Evolutionary conservation across 2,888 invertebrate species (phyloP).

Genomic region (Chaitophorus viminalis): DNA sequence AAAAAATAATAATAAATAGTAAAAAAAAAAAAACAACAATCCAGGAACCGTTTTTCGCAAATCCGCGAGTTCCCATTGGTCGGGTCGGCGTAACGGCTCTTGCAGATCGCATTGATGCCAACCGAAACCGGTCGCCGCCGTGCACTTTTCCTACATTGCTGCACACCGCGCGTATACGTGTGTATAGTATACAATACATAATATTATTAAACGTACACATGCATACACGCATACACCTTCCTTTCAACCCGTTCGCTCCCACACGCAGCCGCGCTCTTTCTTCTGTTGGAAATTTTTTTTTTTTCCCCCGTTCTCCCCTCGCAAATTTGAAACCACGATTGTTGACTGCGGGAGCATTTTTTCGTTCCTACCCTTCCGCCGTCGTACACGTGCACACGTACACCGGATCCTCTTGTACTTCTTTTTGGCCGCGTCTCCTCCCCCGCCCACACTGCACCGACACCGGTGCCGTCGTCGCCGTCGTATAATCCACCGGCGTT

Average conservation of each 20-base stretch:
- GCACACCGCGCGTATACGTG: constrained; percentile 11
- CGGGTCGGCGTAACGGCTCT: constrained; percentile 58
- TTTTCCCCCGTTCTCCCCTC: constrained; percentile 24
- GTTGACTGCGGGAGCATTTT: constrained; percentile 58
- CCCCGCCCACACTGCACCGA: too few relatives aligned
- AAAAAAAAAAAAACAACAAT: constrained; percentile 41
- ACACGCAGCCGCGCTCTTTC: background rate
- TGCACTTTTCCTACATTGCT: constrained; percentile 28
- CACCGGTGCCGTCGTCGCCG: too few relatives aligned
- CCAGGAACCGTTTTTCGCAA: constrained; percentile 61
- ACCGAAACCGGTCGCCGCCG: constrained; percentile 54
- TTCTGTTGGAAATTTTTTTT: constrained; percentile 9
- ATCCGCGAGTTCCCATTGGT: constrained; percentile 46
- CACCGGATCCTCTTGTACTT: background rate
- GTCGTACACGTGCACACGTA: background rate
- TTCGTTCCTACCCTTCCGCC: constrained; percentile 12
- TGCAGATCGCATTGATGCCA: constrained; percentile 53
- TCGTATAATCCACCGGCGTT: background rate
- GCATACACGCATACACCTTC: background rate
- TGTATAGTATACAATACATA: background rate
- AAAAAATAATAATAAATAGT: too few relatives aligned
- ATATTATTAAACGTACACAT: too few relatives aligned
- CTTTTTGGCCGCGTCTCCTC: background rate
- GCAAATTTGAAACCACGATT: constrained; percentile 57
- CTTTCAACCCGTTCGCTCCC: constrained; percentile 43